These are phyloP conservation scores for Pseudolaguvia tuberculata DNA, from an alignment of 2,113 vertebrate species.

Conservation along the genomic window DNA sequence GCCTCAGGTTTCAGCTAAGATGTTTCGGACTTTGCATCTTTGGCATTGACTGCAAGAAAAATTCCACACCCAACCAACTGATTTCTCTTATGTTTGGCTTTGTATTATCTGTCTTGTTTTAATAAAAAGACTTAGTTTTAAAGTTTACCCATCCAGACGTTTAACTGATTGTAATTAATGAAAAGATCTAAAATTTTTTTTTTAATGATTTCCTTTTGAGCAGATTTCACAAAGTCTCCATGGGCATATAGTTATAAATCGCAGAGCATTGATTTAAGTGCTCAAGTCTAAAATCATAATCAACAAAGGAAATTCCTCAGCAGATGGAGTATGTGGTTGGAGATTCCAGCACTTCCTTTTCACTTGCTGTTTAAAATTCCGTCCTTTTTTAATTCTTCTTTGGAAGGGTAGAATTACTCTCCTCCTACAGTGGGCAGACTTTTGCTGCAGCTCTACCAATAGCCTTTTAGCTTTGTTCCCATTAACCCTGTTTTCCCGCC, in stretches of 20 bases:
- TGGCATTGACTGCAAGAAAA: conserved; percentile 28
- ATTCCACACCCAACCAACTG: conserved; percentile 20
- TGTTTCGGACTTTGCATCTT: conserved; percentile 30
- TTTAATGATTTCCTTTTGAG: background rate
- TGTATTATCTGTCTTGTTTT: conserved; percentile 20
- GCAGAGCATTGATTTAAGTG: background rate
- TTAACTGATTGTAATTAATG: background rate
- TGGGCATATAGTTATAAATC: background rate
- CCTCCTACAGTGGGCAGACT: conserved; percentile 38
- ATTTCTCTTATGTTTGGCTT: conserved; percentile 35
- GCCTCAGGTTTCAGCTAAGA: conserved; percentile 28
- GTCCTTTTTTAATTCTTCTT: conserved; percentile 32
- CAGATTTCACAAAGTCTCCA: background rate
- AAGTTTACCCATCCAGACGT: background rate
- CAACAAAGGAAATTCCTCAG: conserved; percentile 55
- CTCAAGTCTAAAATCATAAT: conserved; percentile 31
- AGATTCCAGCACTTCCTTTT: conserved; percentile 50
- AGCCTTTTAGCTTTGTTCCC: conserved; percentile 11
- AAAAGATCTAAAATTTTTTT: background rate
- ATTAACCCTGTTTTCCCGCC: conserved; percentile 32
- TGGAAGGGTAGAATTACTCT: conserved; percentile 50
- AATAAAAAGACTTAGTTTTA: background rate
- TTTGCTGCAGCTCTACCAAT: conserved; percentile 47
- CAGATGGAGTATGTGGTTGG: conserved; percentile 44
- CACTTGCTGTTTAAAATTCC: conserved; percentile 43